phyloP scores from a whole-genome alignment of 2,888 invertebrate genomes.

The Aphidoletes aphidimyza region DNA sequence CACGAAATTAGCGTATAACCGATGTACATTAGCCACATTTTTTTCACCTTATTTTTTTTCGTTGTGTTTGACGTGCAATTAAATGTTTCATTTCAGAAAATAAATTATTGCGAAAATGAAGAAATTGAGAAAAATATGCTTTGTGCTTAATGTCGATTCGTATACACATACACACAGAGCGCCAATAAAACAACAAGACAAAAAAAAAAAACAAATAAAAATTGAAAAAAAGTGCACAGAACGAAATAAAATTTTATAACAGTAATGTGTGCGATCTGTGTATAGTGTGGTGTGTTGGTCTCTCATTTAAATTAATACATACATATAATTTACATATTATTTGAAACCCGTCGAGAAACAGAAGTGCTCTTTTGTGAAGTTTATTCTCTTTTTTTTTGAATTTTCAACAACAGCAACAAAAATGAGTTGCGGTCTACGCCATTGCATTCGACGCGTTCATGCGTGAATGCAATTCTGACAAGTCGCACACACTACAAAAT shows the following conservation, averaged over 20 bases:
- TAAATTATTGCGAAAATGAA: conserved; percentile 48
- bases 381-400: too few species aligned
- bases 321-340: conserved; percentile 48
- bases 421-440: conserved; percentile 27
- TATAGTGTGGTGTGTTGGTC: conserved; percentile 4
- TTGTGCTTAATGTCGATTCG: not conserved
- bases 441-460: conserved; percentile 44
- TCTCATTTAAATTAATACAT: conserved; percentile 43
- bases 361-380: conserved; percentile 38
- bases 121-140: conserved; percentile 46
- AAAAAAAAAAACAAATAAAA: not conserved
- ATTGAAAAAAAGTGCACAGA: too few species aligned
- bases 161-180: not conserved
- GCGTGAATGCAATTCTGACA: conserved; percentile 46
- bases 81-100: conserved; percentile 49
- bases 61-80: conserved; percentile 36
- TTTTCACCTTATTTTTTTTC: not conserved
- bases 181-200: not conserved
- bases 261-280: conserved; percentile 11
- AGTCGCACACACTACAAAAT: conserved; percentile 49
- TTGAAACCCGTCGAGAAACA: conserved; percentile 27
- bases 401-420: too few species aligned
- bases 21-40: conserved; percentile 27
- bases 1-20: conserved; percentile 31
- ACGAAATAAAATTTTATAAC: conserved; percentile 21